A percentile compares a stretch with the other conserved stretches of the same genome.
phyloP scores from a whole-genome alignment of 2,797 vertebrate species.

The Macropus fuliginosus region DNA sequence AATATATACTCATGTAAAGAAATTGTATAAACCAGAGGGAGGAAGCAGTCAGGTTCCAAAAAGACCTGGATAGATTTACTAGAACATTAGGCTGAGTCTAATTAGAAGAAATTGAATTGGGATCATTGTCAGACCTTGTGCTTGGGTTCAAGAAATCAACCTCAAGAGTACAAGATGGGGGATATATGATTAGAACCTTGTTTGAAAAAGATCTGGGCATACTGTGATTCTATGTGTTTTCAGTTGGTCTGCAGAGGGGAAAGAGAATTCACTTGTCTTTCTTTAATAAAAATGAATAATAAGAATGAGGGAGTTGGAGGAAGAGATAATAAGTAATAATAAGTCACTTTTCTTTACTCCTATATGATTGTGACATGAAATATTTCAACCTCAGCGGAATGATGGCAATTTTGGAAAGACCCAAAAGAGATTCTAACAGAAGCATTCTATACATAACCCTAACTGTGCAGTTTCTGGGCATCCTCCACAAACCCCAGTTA shows the following conservation, averaged over 20 bases:
- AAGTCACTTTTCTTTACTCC: slow-evolving; percentile 13
- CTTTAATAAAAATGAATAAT: neutral
- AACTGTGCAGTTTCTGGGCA: neutral
- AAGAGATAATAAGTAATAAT: neutral
- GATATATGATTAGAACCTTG: neutral
- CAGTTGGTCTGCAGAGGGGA: neutral
- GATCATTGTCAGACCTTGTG: neutral
- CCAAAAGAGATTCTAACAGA: neutral
- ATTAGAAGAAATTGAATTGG: neutral
- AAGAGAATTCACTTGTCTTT: neutral
- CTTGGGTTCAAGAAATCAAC: neutral
- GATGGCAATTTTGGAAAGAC: slow-evolving; percentile 23
- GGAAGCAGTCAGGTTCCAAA: neutral
- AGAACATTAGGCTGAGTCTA: neutral
- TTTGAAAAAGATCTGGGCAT: neutral
- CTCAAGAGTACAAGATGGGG: neutral
- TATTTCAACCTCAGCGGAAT: slow-evolving; percentile 26
- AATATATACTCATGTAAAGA: neutral
- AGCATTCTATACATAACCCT: slow-evolving; percentile 17
- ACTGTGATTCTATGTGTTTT: neutral
- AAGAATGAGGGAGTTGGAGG: neutral
- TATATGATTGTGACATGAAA: slow-evolving; percentile 9
- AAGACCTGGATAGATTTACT: neutral
- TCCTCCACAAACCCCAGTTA: neutral
- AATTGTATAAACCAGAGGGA: too few relatives aligned